Percentiles rank a stretch among this genome's conserved stretches.
phyloP scores from a whole-genome alignment of 2,888 invertebrate genomes.

The Merodon equestris region DNA sequence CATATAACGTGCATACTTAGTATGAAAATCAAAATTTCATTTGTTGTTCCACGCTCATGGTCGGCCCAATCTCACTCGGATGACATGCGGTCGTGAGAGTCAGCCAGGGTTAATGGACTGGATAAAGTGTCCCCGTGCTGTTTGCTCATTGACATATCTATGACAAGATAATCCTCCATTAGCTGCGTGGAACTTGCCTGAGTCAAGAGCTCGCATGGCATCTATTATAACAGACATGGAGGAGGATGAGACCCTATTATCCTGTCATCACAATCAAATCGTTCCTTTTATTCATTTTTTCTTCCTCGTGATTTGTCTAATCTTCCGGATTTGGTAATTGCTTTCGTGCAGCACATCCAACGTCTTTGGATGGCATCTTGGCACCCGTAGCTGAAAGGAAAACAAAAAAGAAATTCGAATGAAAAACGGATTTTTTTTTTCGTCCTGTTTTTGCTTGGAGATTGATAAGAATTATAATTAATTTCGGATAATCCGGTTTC shows the following conservation, averaged over 20 bases:
- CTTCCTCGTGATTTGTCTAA: constrained; percentile 32
- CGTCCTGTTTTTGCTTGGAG: constrained; percentile 19
- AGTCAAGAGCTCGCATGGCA: too few species aligned
- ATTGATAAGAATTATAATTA: constrained; percentile 68
- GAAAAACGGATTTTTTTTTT: constrained; percentile 27
- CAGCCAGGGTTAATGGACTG: constrained; percentile 41
- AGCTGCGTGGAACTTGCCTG: constrained; percentile 32
- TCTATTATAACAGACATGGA: constrained; percentile 13
- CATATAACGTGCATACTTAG: constrained; percentile 21
- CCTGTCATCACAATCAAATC: constrained; percentile 65
- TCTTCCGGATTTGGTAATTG: constrained; percentile 63
- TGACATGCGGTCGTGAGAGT: too few species aligned
- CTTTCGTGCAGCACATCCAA: constrained; percentile 52
- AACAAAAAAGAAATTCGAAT: constrained; percentile 10
- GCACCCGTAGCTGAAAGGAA: constrained; percentile 34
- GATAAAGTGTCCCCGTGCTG: background rate
- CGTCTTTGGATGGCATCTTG: constrained; percentile 18
- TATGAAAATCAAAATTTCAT: constrained; percentile 16
- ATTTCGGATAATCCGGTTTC: constrained; percentile 65
- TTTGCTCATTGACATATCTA: constrained; percentile 38
- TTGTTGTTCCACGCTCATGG: background rate
- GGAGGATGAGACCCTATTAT: constrained; percentile 59
- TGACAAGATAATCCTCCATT: constrained; percentile 62
- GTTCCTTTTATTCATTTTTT: constrained; percentile 34
- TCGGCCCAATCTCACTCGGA: too few species aligned